Conservation (phyloP, 1,140 invertebrate species). For the Belonocnema kinseyi region DNA sequence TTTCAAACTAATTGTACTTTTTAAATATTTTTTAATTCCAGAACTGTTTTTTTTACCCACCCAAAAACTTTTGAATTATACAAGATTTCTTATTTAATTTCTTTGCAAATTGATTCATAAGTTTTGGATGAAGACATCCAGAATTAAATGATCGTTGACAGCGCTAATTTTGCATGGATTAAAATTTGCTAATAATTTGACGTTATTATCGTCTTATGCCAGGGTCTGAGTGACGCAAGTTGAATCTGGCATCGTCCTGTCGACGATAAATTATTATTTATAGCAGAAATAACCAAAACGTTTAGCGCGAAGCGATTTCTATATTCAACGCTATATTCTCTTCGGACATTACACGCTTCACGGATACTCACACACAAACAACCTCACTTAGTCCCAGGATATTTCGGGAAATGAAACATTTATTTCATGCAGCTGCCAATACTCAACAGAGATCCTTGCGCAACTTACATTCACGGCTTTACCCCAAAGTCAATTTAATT, state of each 20-base stretch:
- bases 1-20: too few species aligned
- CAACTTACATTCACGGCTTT: constrained; percentile 7
- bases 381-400: constrained; percentile 34
- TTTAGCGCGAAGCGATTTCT: constrained; percentile 12
- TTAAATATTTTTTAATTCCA: not conserved
- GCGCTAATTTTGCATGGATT: not conserved
- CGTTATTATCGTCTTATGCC: not conserved
- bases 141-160: not conserved
- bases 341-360: constrained; percentile 39
- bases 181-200: not conserved
- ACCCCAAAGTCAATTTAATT: constrained; percentile 7
- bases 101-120: too few species aligned
- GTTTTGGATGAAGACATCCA: not conserved
- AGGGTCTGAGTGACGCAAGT: constrained; percentile 53
- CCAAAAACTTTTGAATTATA: too few species aligned
- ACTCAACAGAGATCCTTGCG: constrained; percentile 19
- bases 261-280: constrained; percentile 65
- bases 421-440: constrained; percentile 34
- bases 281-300: constrained; percentile 50
- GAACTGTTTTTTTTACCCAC: not conserved
- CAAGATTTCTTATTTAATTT: too few species aligned
- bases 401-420: constrained; percentile 48
- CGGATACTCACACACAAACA: constrained; percentile 31
- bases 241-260: constrained; percentile 51
- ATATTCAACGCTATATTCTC: not conserved